Percentiles rank a stretch among this genome's conserved stretches.
Evolutionary conservation across 2,113 vertebrate species (phyloP).

Genomic region (Motacilla alba): DNA sequence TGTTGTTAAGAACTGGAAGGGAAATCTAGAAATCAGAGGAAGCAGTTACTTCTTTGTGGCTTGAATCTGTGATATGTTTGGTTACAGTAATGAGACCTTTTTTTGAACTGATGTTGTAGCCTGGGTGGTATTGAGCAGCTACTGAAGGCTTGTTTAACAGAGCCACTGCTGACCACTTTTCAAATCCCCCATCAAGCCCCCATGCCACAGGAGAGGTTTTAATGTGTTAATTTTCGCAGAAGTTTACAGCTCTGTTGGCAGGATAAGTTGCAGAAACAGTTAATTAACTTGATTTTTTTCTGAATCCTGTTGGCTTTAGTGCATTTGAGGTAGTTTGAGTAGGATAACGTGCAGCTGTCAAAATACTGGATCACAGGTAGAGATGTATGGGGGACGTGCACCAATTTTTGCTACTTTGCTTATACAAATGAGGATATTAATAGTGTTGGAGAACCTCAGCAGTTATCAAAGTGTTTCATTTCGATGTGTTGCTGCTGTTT

Average conservation of each 20-base stretch:
- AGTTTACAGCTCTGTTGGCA: neutral
- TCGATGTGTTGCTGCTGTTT: neutral
- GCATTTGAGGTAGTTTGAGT: neutral
- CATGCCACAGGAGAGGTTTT: neutral
- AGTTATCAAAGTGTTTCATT: neutral
- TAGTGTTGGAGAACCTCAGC: neutral
- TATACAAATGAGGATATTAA: neutral
- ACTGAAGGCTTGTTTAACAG: neutral
- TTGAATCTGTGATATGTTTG: neutral
- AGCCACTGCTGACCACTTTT: neutral
- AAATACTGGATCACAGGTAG: neutral
- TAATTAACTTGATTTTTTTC: neutral
- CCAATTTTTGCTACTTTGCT: neutral
- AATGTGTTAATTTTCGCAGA: neutral
- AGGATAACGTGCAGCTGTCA: neutral
- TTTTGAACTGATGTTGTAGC: neutral
- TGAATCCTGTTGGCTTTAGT: neutral
- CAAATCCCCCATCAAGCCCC: neutral
- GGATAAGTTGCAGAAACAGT: neutral
- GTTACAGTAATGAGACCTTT: neutral
- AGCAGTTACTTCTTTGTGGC: neutral
- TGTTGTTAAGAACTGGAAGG: neutral
- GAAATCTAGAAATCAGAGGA: rapidly evolving
- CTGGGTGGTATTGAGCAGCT: neutral
- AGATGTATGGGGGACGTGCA: neutral